These are phyloP conservation scores for Parazoanthus atlanticus DNA, from an alignment of 92 coral and sea anemone species.

Conservation along the genomic window DNA sequence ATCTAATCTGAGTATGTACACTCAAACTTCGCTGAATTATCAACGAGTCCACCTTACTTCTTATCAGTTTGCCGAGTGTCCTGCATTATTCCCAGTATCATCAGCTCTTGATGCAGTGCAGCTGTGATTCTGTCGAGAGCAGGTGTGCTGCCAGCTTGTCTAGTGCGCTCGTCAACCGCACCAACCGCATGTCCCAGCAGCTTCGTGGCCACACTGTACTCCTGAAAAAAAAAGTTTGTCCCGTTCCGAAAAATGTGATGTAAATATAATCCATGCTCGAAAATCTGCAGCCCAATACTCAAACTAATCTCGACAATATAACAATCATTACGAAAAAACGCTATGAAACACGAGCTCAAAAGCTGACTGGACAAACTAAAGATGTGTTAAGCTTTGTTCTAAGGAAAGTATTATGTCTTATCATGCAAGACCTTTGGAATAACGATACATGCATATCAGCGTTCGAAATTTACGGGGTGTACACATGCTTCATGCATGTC, in stretches of 20 bases:
- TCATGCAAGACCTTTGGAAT: no score
- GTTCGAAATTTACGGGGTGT: no score
- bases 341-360: no score
- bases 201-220: slow-evolving; percentile 57
- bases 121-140: slow-evolving; percentile 68
- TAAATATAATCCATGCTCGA: background rate
- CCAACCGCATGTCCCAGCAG: slow-evolving; percentile 72
- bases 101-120: slow-evolving; percentile 81
- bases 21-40: background rate
- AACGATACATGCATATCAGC: no score
- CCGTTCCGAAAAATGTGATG: background rate
- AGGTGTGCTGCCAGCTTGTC: slow-evolving; percentile 40
- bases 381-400: no score
- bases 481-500: no score
- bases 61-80: slow-evolving; percentile 47
- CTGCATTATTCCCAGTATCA: slow-evolving; percentile 67
- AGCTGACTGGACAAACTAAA: no score
- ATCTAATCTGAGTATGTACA: background rate
- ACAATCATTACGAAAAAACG: no score
- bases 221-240: slow-evolving; percentile 42
- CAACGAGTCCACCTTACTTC: slow-evolving; percentile 35
- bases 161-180: slow-evolving; percentile 50
- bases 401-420: no score
- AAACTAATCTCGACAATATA: no score
- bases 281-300: no score